A percentile compares a stretch with the other conserved stretches of the same genome.
phyloP scores from a whole-genome alignment of 2,113 vertebrate genomes.

The Macaca mulatta region DNA sequence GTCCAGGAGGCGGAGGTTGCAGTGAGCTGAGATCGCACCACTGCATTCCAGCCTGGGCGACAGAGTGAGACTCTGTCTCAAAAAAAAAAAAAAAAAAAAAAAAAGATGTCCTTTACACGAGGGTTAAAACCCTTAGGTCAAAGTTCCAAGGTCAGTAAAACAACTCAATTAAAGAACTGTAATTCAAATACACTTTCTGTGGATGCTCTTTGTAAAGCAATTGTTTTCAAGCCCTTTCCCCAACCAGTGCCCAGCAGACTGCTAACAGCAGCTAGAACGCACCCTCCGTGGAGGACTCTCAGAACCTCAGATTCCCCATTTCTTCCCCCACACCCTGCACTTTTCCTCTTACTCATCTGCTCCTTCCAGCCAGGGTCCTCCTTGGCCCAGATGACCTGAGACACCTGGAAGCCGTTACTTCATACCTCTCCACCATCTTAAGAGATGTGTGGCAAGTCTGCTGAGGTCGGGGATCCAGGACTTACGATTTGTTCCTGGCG shows the following conservation, averaged over 20 bases:
- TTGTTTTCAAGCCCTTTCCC: neutral
- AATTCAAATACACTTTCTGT: neutral
- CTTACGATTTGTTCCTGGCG: neutral
- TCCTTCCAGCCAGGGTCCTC: neutral
- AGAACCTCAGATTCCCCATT: rapidly evolving
- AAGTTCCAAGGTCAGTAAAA: neutral
- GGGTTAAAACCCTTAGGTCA: neutral
- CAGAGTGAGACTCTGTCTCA: no score
- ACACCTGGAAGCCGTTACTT: neutral
- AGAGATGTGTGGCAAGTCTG: neutral
- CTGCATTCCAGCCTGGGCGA: no score
- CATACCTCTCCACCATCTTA: neutral
- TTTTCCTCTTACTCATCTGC: neutral
- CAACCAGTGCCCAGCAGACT: no score
- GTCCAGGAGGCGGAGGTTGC: no score
- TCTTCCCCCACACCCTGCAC: neutral
- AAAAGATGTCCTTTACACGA: neutral
- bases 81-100: no score
- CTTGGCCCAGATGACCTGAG: neutral
- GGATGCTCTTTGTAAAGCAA: neutral
- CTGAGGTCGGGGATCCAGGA: no score
- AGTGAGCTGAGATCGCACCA: no score
- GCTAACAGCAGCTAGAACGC: rapidly evolving
- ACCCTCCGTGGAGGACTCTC: rapidly evolving
- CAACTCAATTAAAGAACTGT: neutral